Base-by-base conservation (phyloP, 2,113 vertebrate genomes). In the Pseudorectes ferrugineus region DNA sequence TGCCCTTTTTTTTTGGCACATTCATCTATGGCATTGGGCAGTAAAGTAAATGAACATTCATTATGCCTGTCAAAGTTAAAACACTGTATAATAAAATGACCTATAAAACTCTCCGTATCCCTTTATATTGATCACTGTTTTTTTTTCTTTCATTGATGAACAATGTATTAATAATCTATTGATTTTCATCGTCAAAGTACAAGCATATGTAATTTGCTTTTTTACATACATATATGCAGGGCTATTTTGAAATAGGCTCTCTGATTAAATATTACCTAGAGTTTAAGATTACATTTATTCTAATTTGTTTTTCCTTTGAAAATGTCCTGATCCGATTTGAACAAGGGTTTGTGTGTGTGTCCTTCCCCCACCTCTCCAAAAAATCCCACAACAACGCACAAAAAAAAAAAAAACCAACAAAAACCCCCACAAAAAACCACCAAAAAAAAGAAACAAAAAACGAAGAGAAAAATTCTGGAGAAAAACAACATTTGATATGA, bases 311-410 rank as follows among this genome's bases (percentile, higher is more conserved):
- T 77, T 19, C 14, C 15, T 89, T 82, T 75, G 21, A 87, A 82
- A 82, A 75, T 72, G 10, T 45, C 14, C 26, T 48, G 14, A 72
- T 68, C 28, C 19, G 14, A 16, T 54, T 45, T 76, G 22, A 71
- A 63, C 6, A 59, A n/a, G 4, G 0, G 3, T 20, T 81, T 42
- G 55, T 59, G 10, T 5, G 9, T 14, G 7, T 89, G 16, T 28
- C 5, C 13, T 38, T 14, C 6, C 5, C 4, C 2, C 2, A 57
- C 1, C 7, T 13, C 11, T 36, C 8, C 1, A n/a, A 35, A 66
- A 55, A 49, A 1, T 0, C 0, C 16, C 25, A 42, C 40, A 74
- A 43, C 15, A 26, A 7, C 4, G 11, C 22, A 65, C 18, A 9
- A 62, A 45, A 13, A 28, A 10, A 33, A 6, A 36, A 49, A 61